Evolutionary conservation across 2,888 invertebrate species (phyloP), one percentile per base, ranked within the genome.

Genomic region (Dinocampus coccinellae): DNA sequence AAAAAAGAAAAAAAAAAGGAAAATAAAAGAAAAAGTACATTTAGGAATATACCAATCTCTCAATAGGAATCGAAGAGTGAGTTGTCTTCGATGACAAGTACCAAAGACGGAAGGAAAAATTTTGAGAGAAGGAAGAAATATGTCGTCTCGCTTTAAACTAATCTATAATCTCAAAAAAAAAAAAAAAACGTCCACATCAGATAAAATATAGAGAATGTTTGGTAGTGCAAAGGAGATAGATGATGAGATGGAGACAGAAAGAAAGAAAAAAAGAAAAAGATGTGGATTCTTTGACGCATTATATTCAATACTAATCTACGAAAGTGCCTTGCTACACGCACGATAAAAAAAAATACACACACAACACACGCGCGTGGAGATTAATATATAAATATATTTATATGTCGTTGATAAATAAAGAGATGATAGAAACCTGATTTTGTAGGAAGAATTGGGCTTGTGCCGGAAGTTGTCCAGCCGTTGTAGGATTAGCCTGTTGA

Each of bases 391-490:
- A 10, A 4, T 47, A 16, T 47, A 16, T 47, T 16, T 47, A 6
- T 47, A 4, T 47, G 16, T 47, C 16, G 16, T 47, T 29, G 7
- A 26, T 13, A 47, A 64, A 13, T 64, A 67, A 36, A 73, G 53
- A 71, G 70, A 73, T 67, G 47, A 20, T 29, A 76, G 73, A 60
- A 83, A 93, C 93, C 91, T 92, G 94, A 87, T 94, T 94, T 85
- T 94, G 94, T 68, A 94, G 88, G 85, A 94, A 92, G 84, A 94
- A 93, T 84, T 94, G 94, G 24, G 93, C 91, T 79, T 91, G 92
- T 4, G 93, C 89, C 57, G 89, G 89, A 70, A 90, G 82, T 79
- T 89, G 88, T 34, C 88, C 85, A 36, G 88, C 87, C 9, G 90
- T 86, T 68, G 88, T 88, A 29, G 89, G 88, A 82, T 89, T 89